Base-by-base conservation (phyloP, 1,140 invertebrate species). In the Leptinotarsa undecemlineata region DNA sequence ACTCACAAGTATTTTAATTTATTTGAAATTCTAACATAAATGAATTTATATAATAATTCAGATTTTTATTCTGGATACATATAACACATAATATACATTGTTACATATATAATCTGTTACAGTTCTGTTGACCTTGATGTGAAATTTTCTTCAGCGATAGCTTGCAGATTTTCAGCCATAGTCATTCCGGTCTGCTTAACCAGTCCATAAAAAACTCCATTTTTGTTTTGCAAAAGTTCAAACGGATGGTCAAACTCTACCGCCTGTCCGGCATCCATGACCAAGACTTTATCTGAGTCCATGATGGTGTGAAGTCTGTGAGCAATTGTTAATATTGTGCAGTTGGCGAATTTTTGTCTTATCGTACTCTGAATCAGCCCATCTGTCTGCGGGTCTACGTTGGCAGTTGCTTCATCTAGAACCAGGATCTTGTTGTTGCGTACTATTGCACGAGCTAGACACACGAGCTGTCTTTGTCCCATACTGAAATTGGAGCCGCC, bases 291-390 rank as follows among this genome's bases (percentile, higher is more conserved):
- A 81, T 86, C 96, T 86, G 8, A 95, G 93, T 78, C 89, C 87
- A 90, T 90, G n/a, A 91, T 87, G 1, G 89, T 90, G 79, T 94
- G 88, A 1, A 95, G 84, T 26, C 94, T 87, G 85, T 95, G 93
- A 26, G 93, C 93, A 71, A 82, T 76, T 1, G 92, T 93, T 8
- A 95, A 82, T n/a, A 94, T 91, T 1, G 93, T 95, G 75, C 90
- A 91, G 3, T 86, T 79, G 4, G 83, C 81, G 76, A 91, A 91
- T 80, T 89, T 88, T 3, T 82, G 84, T 19, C 89, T 81, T 62
- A 91, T 91, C 0, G 90, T 91, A 66, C 85, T 83, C 78, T 91
- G 90, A 60, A 91, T 90, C 3, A 91, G 82, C 1, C 82, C 84
- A 81, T 91, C 90, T 19, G 90, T 91, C 63, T 91, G 88, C 60